Conservation (phyloP, 2,888 invertebrate genomes). For the Electrophaes corylata region DNA sequence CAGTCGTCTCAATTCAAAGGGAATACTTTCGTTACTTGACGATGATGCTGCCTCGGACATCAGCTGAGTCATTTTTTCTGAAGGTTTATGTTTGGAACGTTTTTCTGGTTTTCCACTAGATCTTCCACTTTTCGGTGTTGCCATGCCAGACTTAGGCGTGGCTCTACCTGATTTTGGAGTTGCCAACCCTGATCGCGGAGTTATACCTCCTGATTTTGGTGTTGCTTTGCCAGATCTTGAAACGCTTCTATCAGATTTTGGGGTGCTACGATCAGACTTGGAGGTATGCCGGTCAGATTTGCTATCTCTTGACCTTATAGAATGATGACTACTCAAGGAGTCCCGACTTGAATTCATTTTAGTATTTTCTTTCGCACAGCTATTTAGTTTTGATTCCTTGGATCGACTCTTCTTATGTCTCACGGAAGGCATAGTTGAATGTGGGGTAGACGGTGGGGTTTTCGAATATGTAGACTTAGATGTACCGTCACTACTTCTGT, state of each 20-base stretch:
- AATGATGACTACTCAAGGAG: conserved; percentile 80
- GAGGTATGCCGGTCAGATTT: conserved; percentile 78
- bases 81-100: conserved; percentile 76
- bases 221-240: conserved; percentile 74
- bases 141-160: conserved; percentile 74
- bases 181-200: conserved; percentile 73
- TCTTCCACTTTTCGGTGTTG: conserved; percentile 85
- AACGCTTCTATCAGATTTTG: conserved; percentile 75
- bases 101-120: conserved; percentile 79
- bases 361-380: conserved; percentile 66
- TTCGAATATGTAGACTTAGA: conserved; percentile 79
- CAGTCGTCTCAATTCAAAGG: conserved; percentile 75
- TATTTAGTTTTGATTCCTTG: conserved; percentile 75
- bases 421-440: conserved; percentile 75
- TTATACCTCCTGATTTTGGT: conserved; percentile 73
- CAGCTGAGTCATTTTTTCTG: conserved; percentile 80
- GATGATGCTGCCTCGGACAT: conserved; percentile 85
- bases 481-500: conserved; percentile 79
- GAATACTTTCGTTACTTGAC: conserved; percentile 84
- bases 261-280: conserved; percentile 78
- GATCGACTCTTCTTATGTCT: conserved; percentile 79
- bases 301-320: conserved; percentile 77
- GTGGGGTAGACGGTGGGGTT: conserved; percentile 78
- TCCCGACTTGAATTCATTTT: conserved; percentile 79
- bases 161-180: conserved; percentile 76